Evolutionary conservation across 2,888 invertebrate species (phyloP), one percentile per base, ranked within the genome.

Genomic region (Harpagoxenus sublaevis): DNA sequence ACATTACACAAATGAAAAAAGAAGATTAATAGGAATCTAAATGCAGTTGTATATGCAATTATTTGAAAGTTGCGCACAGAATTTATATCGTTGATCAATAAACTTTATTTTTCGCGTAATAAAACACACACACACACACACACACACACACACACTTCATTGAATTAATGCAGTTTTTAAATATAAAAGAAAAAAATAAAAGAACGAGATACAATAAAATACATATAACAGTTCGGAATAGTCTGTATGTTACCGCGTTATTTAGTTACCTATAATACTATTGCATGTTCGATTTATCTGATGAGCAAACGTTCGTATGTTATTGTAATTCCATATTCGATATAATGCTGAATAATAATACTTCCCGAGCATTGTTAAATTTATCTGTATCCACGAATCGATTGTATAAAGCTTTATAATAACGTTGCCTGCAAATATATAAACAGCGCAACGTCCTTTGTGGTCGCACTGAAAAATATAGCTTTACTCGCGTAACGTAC

Each of bases 321-420:
- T 28, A 65, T 66, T 66, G 53, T 55, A 39, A 78, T 55, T 55
- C 62, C 62, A 62, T 42, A 55, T 66, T 66, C 53, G 8, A 55
- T 51, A 18, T 66, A 42, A 66, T 66, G 53, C 65, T 15, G 53
- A 53, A 78, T 78, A 66, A 65, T 77, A 65, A 77, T 57, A 45
- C n/a, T 73, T 55, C 28, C 53, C 31, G 55, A 18, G 55, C n/a
- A 55, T 66, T 42, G 39, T 77, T 78, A 66, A 66, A 55, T 66
- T 53, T 42, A 55, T 9, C 77, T 55, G 12, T 42, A 45, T 42
- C n/a, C 12, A n/a, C 51, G 28, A 66, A 66, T 53, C 39, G 63
- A 75, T 75, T 28, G 28, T 31, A 28, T n/a, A 9, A 9, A 55
- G 55, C 28, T 28, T 12, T 18, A 12, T 51, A 51, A 65, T 53